phyloP scores from a whole-genome alignment of 2,888 invertebrate species.

The Idaea dimidiata region DNA sequence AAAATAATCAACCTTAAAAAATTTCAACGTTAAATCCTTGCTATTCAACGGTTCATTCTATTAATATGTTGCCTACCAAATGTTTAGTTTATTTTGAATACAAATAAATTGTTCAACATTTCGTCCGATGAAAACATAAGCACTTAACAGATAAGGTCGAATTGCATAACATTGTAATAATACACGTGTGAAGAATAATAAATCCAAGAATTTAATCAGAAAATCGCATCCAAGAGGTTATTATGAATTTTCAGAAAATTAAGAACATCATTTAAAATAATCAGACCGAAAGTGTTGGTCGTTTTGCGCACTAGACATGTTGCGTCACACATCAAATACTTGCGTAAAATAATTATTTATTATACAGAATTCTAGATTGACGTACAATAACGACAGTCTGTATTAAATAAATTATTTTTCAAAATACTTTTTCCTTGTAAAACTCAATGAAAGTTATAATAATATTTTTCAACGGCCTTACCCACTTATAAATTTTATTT shows the following conservation, averaged over 20 bases:
- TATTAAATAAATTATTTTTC: too few species aligned
- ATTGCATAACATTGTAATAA: not conserved
- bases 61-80: not conserved
- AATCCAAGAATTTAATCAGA: not conserved
- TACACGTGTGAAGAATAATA: not conserved
- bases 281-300: not conserved
- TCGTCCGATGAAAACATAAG: not conserved
- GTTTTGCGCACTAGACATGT: not conserved
- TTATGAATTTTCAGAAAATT: not conserved
- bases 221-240: not conserved
- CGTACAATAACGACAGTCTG: too few species aligned
- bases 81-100: not conserved
- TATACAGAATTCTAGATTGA: too few species aligned
- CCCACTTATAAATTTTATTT: not conserved
- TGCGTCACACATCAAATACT: not conserved
- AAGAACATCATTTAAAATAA: not conserved
- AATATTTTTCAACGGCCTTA: not conserved
- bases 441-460: not conserved
- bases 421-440: not conserved
- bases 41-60: not conserved
- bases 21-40: not conserved
- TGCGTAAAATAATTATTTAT: too few species aligned
- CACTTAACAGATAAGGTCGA: not conserved
- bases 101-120: not conserved
- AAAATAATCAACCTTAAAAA: not conserved